phyloP scores from a whole-genome alignment of 2,888 invertebrate genomes.

The Xestia rhomboidea region DNA sequence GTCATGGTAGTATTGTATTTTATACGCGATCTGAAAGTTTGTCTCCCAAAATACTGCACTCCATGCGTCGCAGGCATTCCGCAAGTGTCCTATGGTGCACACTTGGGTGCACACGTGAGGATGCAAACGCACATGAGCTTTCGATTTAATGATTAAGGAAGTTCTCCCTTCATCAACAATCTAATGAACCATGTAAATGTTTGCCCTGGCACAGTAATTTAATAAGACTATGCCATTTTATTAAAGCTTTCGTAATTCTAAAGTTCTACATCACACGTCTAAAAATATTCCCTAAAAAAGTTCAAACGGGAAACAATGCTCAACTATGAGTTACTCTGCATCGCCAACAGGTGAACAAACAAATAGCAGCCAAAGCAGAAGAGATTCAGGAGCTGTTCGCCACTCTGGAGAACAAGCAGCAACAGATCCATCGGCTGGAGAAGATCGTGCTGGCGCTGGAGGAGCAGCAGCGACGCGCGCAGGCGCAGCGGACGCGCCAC shows the following conservation, averaged over 20 bases:
- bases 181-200: background rate
- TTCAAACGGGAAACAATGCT: background rate
- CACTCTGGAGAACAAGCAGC: conserved; percentile 89
- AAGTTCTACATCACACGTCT: background rate
- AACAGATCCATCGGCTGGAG: conserved; percentile 90
- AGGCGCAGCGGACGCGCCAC: conserved; percentile 90
- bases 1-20: background rate
- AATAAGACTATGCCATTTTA: too few species aligned
- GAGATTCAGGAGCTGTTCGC: conserved; percentile 89
- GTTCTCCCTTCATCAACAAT: background rate
- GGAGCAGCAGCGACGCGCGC: conserved; percentile 90
- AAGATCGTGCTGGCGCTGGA: conserved; percentile 90
- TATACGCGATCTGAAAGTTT: background rate
- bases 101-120: background rate
- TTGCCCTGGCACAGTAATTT: background rate
- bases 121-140: background rate
- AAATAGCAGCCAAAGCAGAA: conserved; percentile 88
- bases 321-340: background rate
- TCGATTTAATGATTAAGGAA: background rate
- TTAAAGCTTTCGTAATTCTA: too few species aligned
- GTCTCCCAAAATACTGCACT: background rate
- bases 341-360: conserved; percentile 84
- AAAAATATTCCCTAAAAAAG: background rate
- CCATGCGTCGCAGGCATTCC: background rate
- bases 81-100: background rate